These are phyloP conservation scores for Cheilosia vernalis DNA, from an alignment of 2,888 invertebrate species.

Conservation along the genomic window DNA sequence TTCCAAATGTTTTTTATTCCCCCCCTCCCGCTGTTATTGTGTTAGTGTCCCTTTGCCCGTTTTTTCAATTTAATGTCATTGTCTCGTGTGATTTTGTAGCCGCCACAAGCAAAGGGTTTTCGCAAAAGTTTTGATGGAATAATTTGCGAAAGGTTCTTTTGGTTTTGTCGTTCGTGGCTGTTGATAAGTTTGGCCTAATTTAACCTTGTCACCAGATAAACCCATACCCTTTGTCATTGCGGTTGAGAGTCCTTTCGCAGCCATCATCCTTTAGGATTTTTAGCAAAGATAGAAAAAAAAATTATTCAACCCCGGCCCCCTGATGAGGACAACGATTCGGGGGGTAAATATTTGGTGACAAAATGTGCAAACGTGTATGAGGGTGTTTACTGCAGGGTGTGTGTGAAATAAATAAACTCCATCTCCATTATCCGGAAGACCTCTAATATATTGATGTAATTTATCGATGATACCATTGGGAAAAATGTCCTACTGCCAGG, in stretches of 20 bases:
- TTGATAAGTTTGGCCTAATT: constrained; percentile 3
- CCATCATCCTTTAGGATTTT: too few species aligned
- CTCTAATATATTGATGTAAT: background rate
- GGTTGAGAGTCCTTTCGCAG: too few species aligned
- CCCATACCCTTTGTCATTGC: too few species aligned
- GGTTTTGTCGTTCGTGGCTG: background rate
- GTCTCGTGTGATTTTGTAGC: background rate
- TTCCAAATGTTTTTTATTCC: background rate
- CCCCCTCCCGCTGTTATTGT: background rate
- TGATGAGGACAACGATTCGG: background rate
- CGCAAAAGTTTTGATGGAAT: constrained; percentile 22
- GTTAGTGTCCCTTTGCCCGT: background rate
- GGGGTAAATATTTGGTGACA: background rate
- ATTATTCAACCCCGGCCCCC: background rate
- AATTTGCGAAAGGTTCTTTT: constrained; percentile 10
- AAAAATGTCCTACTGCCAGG: background rate
- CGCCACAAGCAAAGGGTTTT: constrained; percentile 2
- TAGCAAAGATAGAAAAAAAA: too few species aligned
- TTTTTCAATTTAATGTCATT: background rate
- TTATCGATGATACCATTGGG: background rate
- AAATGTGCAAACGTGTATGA: background rate
- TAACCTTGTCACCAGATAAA: background rate
- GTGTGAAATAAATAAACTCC: background rate
- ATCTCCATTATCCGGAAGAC: background rate
- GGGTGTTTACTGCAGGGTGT: background rate